phyloP scores from a whole-genome alignment of 2,113 vertebrate species.

The Calonectris borealis region DNA sequence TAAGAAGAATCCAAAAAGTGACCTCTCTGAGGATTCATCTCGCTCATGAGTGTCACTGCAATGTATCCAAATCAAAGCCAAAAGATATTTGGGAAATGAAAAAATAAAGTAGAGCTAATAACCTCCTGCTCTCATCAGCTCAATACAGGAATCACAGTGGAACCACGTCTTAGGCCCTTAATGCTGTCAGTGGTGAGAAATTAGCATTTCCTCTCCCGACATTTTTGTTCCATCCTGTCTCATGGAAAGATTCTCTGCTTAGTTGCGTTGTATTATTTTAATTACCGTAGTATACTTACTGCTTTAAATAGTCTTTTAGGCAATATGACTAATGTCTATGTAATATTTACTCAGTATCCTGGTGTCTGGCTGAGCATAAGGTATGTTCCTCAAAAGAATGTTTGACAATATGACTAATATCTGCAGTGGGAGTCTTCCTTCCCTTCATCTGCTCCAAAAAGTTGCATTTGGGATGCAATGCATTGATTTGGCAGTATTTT shows the following conservation, averaged over 20 bases:
- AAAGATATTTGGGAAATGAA: background rate
- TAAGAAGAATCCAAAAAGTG: background rate
- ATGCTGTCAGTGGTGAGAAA: background rate
- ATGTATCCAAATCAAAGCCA: background rate
- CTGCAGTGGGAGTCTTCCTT: background rate
- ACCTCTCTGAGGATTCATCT: background rate
- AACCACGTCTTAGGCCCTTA: background rate
- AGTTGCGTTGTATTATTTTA: background rate
- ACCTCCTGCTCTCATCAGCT: background rate
- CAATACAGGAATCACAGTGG: background rate
- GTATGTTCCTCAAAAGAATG: background rate
- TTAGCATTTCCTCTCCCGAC: background rate
- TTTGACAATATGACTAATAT: background rate
- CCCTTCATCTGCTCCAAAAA: background rate
- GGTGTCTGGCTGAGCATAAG: background rate
- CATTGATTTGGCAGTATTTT: background rate
- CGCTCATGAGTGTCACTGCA: accelerated
- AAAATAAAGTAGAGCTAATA: background rate
- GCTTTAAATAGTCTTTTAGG: background rate
- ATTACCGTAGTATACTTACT: background rate
- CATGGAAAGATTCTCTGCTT: background rate
- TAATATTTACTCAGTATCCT: background rate
- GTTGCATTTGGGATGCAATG: background rate
- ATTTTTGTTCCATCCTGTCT: background rate
- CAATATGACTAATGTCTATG: background rate